Evolutionary conservation across 2,113 vertebrate species (phyloP).

Genomic region (Jaculus jaculus): DNA sequence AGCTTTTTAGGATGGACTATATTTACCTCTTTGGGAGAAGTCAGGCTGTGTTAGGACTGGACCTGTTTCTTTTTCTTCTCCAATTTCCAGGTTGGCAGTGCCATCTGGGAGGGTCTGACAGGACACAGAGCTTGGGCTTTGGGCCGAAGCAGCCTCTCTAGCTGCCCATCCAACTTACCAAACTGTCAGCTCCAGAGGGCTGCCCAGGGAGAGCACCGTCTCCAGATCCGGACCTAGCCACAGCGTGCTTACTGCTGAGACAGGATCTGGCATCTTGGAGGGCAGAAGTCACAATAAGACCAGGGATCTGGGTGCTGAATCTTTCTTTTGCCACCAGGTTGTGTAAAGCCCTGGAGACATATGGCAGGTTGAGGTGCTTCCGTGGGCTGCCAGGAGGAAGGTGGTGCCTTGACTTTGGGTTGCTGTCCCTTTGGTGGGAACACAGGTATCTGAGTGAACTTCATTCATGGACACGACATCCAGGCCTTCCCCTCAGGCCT

Average conservation of each 20-base stretch:
- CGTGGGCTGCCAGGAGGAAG: neutral
- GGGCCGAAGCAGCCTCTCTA: neutral
- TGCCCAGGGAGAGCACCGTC: neutral
- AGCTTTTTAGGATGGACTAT: neutral
- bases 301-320: neutral
- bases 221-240: accelerated
- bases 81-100: neutral
- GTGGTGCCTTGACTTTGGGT: neutral
- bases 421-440: no score
- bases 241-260: neutral
- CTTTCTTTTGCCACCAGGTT: neutral
- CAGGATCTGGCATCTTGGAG: neutral
- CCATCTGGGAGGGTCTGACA: accelerated
- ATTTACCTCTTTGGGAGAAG: accelerated
- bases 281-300: neutral
- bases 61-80: neutral
- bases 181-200: no score
- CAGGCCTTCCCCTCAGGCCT: neutral
- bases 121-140: neutral
- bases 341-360: neutral
- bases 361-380: neutral
- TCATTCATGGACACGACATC: neutral
- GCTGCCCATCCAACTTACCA: accelerated
- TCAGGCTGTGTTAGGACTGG: neutral
- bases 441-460: neutral